Conservation (phyloP, 2,888 invertebrate genomes). For the Julus scanicus region DNA sequence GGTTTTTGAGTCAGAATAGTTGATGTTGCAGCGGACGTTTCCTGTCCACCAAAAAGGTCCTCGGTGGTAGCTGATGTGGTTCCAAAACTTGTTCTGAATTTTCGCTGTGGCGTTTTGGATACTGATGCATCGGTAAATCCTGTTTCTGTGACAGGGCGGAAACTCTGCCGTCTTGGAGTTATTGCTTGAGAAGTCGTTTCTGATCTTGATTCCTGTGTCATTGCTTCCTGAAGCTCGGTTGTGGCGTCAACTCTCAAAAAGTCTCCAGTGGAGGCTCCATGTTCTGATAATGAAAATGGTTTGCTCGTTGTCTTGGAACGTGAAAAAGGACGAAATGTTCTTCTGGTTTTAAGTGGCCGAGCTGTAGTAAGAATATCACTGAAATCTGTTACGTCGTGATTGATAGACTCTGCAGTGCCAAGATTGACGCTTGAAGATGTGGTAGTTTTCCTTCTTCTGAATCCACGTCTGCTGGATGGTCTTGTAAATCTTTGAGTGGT, state of each 20-base stretch:
- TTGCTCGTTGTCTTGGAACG: neutral
- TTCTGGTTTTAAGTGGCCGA: neutral
- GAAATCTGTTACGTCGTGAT: neutral
- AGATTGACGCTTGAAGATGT: neutral
- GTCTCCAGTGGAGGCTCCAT: neutral
- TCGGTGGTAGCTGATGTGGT: neutral
- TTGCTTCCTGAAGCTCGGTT: conserved; percentile 7
- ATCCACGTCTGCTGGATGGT: conserved; percentile 32
- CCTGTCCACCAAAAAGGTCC: neutral
- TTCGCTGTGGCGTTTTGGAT: neutral
- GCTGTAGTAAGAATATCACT: conserved; percentile 4
- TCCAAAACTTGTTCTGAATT: neutral
- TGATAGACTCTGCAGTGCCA: neutral
- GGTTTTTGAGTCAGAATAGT: neutral
- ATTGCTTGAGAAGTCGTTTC: neutral
- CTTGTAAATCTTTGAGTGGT: neutral
- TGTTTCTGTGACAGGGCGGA: neutral
- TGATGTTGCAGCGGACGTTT: neutral
- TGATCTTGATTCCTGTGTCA: neutral
- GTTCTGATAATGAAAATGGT: neutral
- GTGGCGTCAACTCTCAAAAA: neutral
- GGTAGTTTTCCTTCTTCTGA: conserved; percentile 28
- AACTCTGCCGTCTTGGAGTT: neutral
- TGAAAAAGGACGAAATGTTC: conserved; percentile 23
- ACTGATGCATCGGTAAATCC: neutral